Evolutionary conservation across 2,888 invertebrate species (phyloP).

Genomic region (Netelia melanura): DNA sequence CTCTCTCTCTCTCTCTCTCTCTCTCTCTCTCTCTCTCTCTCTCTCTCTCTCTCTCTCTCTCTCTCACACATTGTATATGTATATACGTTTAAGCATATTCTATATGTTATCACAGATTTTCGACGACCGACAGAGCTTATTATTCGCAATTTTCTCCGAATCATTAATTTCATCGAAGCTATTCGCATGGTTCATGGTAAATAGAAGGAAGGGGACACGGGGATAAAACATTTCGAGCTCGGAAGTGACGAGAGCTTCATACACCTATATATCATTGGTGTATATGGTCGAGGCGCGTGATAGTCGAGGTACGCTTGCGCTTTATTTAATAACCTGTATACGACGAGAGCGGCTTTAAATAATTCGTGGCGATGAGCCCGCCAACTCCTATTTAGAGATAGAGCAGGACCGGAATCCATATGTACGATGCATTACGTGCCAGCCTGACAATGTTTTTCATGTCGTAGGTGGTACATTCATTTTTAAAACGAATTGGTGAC

Average conservation of each 20-base stretch:
- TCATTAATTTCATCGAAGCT: constrained; percentile 56
- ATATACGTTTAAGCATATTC: no score
- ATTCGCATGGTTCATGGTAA: not conserved
- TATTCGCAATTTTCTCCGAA: constrained; percentile 60
- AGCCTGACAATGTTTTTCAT: not conserved
- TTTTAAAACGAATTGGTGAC: no score
- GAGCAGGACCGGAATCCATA: constrained; percentile 4
- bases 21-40: no score
- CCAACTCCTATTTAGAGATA: constrained; percentile 15
- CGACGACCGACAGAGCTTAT: constrained; percentile 49
- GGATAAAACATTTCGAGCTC: constrained; percentile 25
- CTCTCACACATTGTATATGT: no score
- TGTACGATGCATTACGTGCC: not conserved
- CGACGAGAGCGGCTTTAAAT: constrained; percentile 39
- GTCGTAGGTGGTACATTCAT: no score
- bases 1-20: no score
- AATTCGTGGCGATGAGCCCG: not conserved
- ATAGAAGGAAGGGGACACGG: not conserved
- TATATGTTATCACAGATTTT: constrained; percentile 37
- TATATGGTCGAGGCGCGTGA: constrained; percentile 17
- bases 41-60: no score
- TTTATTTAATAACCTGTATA: constrained; percentile 56
- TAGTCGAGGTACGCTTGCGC: constrained; percentile 48
- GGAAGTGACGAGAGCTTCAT: constrained; percentile 28
- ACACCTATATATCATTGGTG: not conserved